Base-by-base conservation (phyloP, 2,888 invertebrate genomes). In the Amphipyra berbera region DNA sequence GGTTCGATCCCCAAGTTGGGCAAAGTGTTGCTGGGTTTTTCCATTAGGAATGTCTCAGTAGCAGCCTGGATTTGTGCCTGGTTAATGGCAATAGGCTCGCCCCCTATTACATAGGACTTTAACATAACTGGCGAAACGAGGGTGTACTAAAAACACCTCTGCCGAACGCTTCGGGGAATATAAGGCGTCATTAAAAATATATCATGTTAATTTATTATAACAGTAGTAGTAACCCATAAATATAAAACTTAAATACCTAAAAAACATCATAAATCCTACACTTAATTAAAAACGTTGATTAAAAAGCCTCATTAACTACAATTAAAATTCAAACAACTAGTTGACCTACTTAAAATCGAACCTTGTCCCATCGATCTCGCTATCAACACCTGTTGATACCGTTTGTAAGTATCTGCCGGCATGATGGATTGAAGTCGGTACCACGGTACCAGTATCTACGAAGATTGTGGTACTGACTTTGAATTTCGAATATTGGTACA, bases 321-420 rank as follows among this genome's bases (percentile, higher is more conserved):
- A 54, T 72, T 69, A 69, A 75, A 54, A 64, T 70, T 69, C 76
- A 52, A 74, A 73, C 38, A 68, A 74, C 71, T 48, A 41, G 71
- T 64, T 75, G 65, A 60, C 75, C 72, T 54, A 75, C 42, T 56
- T 56, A 12, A 30, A 15, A n/a, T 42, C 38, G 27, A 58, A 66
- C 59, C 37, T 12, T 41, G 45, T 30, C 58, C 56, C 52, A 62
- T 75, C 79, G 45, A 57, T 78, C 73, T 65, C 42, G 12, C 15
- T 74, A 68, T 62, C 71, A 49, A 50, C 37, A 54, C 21, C 27
- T 55, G 38, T 46, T 61, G 65, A 76, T 78, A 76, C 37, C 46
- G 66, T 63, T 57, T 64, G 76, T 66, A 45, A 56, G 46, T 65
- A 75, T 73, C 73, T 66, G 6, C 76, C 76, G 79, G 10, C 58